These are phyloP conservation scores for Parelbella ahira DNA, from an alignment of 2,888 invertebrate species.

Conservation along the genomic window DNA sequence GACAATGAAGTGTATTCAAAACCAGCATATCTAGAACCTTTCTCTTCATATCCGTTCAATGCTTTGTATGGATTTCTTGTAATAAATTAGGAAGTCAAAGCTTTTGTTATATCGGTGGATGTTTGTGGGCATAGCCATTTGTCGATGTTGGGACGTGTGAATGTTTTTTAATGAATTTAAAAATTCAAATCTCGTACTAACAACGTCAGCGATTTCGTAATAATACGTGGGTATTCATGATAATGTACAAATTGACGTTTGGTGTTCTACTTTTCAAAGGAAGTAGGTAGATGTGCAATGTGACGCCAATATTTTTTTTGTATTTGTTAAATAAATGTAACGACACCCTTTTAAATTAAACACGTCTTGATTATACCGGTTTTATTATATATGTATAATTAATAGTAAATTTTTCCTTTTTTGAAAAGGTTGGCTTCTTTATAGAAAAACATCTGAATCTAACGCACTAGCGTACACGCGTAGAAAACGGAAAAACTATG, in stretches of 20 bases:
- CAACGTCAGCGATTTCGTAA: conserved; percentile 51
- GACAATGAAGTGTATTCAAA: conserved; percentile 54
- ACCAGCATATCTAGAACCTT: conserved; percentile 44
- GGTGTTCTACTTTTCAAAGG: too few relatives aligned
- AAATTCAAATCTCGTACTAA: conserved; percentile 48
- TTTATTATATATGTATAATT: too few relatives aligned
- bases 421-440: too few relatives aligned
- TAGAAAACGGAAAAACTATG: too few relatives aligned
- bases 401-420: too few relatives aligned
- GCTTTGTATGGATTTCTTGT: conserved; percentile 21
- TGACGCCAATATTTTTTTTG: too few relatives aligned
- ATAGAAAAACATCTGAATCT: too few relatives aligned
- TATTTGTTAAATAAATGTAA: too few relatives aligned
- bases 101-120: conserved; percentile 33
- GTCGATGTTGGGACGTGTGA: conserved; percentile 40
- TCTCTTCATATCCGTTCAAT: conserved; percentile 33
- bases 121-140: conserved; percentile 32
- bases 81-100: conserved; percentile 30
- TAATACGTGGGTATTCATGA: conserved; percentile 40
- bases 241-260: conserved; percentile 27
- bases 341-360: too few relatives aligned
- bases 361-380: too few relatives aligned
- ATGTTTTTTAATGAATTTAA: conserved; percentile 51
- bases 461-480: too few relatives aligned
- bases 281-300: too few relatives aligned